These are phyloP conservation scores for Polyodon spathula DNA, from an alignment of 2,113 vertebrate genomes.

Conservation along the genomic window DNA sequence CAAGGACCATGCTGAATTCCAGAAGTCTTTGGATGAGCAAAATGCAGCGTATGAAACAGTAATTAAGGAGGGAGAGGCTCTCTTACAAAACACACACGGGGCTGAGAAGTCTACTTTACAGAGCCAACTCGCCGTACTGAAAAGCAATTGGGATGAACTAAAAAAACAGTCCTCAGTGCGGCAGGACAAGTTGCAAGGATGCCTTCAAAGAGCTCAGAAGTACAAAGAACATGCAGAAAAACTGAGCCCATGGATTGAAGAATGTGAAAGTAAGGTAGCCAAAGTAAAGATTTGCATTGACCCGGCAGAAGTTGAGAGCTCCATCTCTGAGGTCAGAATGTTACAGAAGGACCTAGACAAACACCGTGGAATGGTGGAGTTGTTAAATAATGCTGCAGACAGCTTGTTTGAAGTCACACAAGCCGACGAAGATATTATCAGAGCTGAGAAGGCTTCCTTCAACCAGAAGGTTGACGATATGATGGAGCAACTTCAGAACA, in stretches of 20 bases:
- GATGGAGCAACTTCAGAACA: constrained; percentile 67
- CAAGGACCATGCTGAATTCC: constrained; percentile 66
- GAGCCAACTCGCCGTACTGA: constrained; percentile 68
- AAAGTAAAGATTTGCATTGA: constrained; percentile 61
- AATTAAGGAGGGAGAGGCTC: constrained; percentile 72
- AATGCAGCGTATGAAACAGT: constrained; percentile 66
- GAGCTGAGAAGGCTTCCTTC: constrained; percentile 59
- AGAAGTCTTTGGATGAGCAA: constrained; percentile 53
- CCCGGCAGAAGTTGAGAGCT: constrained; percentile 59
- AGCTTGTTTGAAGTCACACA: constrained; percentile 70
- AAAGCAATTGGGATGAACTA: constrained; percentile 75
- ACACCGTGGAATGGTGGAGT: constrained; percentile 72
- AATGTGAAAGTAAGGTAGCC: constrained; percentile 59
- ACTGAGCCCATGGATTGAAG: constrained; percentile 72
- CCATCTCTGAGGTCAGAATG: constrained; percentile 63
- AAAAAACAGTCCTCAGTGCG: constrained; percentile 64
- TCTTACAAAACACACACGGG: constrained; percentile 79
- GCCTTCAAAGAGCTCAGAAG: constrained; percentile 70
- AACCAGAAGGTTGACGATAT: constrained; percentile 64
- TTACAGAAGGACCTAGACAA: constrained; percentile 89
- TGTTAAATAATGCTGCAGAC: constrained; percentile 68
- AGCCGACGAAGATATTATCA: constrained; percentile 63
- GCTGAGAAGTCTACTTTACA: constrained; percentile 75
- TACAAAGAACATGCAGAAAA: constrained; percentile 72
- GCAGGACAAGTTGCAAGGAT: constrained; percentile 61